Base-by-base conservation (phyloP, 2,888 invertebrate genomes). In the Plagodis pulveraria region DNA sequence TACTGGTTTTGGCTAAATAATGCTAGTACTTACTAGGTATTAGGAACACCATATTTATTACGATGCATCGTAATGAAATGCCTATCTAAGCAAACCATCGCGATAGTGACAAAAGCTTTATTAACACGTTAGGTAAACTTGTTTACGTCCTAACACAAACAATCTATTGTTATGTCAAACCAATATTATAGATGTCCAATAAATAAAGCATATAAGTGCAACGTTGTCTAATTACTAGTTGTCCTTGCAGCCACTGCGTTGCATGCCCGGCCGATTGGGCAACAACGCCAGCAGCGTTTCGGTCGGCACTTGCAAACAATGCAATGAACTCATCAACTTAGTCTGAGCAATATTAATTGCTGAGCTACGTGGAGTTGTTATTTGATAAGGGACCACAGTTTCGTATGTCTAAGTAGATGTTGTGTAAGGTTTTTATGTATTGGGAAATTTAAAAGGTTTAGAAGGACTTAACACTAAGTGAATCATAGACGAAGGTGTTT, bases 251-350 rank as follows among this genome's bases (percentile, higher is more conserved):
- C 59, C 63, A 71, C 77, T 77, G 76, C 78, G 73, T 38, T 48
- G 44, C 51, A 59, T 47, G 78, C 78, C 76, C 42, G 5, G 12
- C 11, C 76, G 76, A 74, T 89, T 88, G 80, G 74, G 87, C 81
- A 89, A 89, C 74, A 71, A 67, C 76, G 83, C 83, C 81, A 89
- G 89, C 74, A 71, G 67, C 76, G 83, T 83, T 85, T 87, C 82
- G 83, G 83, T 82, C 77, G 72, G 66, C 76, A 80, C 85, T 83
- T 80, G 83, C 86, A 88, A 89, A 89, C 87, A 89, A 88, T 88
- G 87, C 87, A 89, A 88, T 88, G 87, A 86, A 87, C 88, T 86
- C 90, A 88, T 86, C 88, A 83, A 33, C 45, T 44, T 71, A 69
- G 74, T 75, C 81, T 80, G 71, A 76, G 83, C 76, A 81, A 82